Base-by-base conservation (phyloP, 2,888 invertebrate genomes). In the Tricholauxania praeusta region DNA sequence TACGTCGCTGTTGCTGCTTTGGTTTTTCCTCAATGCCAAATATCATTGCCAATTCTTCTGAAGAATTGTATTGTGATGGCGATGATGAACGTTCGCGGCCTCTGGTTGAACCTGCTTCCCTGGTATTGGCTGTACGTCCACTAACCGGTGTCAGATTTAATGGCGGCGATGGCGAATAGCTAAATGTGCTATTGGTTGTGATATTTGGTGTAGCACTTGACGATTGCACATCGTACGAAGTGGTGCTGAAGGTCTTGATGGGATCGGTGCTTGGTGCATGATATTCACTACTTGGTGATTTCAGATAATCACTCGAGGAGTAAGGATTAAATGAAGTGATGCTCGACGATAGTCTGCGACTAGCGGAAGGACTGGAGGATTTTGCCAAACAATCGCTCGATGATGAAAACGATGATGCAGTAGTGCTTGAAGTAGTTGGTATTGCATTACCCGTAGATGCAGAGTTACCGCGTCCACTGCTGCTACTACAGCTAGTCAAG, bases 21-120 rank as follows among this genome's bases (percentile, higher is more conserved):
- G 82, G 77, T 63, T 78, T 80, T 78, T 86, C 85, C 71, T 83
- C 84, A 67, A 87, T 85, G 80, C 91, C 90, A 82, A 91, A 91
- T 80, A 91, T 91, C 79, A 90, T 91, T 39, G 91, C 91, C 78
- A 91, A 86, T 82, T 91, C 91, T 81, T 91, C 91, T 65, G 91
- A 90, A 14, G 91, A 91, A 83, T 91, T 91, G 81, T 91, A 91
- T 83, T 91, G 91, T 72, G 91, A 90, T 84, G 85, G 84, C 59
- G 85, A 85, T 14, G 82, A 83, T 47, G 84, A 84, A 64, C 80
- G 82, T 47, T 80, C 75, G 68, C 78, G 74, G 14, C 73, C 12
- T 65, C 75, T 12, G 69, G 70, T 39, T 69, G 32, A 62, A n/a
- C 64, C 75, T 52, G 57, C 57, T 12, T 72, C 69, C 52, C 74